Evolutionary conservation across 2,113 vertebrate species (phyloP).

Genomic region (Echinops telfairi): DNA sequence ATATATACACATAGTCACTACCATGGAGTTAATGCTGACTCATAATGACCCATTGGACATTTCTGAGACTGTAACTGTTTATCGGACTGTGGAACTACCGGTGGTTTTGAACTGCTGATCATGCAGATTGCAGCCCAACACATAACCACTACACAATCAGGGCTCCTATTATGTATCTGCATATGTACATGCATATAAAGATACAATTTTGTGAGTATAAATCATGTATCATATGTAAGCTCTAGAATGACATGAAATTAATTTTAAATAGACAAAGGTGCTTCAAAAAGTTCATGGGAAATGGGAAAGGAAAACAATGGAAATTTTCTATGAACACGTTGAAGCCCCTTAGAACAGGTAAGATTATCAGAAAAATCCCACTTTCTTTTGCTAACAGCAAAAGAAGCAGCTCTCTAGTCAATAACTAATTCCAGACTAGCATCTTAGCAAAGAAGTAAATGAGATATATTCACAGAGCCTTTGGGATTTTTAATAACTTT

Average conservation of each 20-base stretch:
- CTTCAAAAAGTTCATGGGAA: no score
- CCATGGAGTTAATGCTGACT: no score
- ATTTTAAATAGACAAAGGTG: not conserved
- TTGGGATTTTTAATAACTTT: slow-evolving; percentile 51
- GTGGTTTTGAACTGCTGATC: no score
- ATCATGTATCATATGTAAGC: not conserved
- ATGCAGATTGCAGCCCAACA: no score
- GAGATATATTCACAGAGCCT: slow-evolving; percentile 8
- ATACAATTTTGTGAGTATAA: not conserved
- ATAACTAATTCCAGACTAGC: slow-evolving; percentile 57
- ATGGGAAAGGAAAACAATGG: no score
- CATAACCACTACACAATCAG: no score
- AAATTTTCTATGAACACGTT: no score
- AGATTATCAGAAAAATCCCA: slow-evolving; percentile 37
- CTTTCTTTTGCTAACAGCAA: slow-evolving; percentile 22
- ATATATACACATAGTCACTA: no score
- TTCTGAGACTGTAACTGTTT: no score
- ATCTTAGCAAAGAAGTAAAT: slow-evolving; percentile 53
- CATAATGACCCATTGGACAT: no score
- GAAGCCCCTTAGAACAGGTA: not conserved
- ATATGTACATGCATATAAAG: not conserved
- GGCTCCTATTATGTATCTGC: no score
- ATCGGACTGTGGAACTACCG: no score
- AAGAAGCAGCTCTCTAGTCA: slow-evolving; percentile 26
- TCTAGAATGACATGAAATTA: not conserved